Evolutionary conservation across 2,113 vertebrate species (phyloP).

Genomic region (Eleginops maclovinus): DNA sequence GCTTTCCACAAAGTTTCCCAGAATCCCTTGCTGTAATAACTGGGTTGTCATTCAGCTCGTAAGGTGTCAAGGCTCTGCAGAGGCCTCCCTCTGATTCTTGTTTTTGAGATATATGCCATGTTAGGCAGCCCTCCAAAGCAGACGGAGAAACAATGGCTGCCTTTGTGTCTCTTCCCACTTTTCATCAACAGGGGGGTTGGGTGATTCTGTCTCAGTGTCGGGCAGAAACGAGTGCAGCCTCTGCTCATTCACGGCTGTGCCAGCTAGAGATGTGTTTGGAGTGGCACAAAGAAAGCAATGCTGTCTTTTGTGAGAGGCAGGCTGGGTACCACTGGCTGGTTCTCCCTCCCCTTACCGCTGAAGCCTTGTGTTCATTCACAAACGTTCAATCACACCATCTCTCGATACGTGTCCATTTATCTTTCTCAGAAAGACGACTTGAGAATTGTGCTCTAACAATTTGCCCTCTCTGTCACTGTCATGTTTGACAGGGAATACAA

Average conservation of each 20-base stretch:
- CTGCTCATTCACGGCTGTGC: constrained; percentile 53
- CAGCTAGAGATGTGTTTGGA: constrained; percentile 62
- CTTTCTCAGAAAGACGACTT: constrained; percentile 23
- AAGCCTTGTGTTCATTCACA: constrained; percentile 58
- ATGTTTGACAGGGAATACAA: constrained; percentile 4
- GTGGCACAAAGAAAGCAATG: constrained; percentile 59
- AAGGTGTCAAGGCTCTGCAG: constrained; percentile 56
- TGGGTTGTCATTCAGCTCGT: constrained; percentile 67
- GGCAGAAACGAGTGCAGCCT: constrained; percentile 66
- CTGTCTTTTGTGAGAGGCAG: constrained; percentile 45
- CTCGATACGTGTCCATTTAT: constrained; percentile 33
- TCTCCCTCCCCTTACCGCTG: constrained; percentile 25
- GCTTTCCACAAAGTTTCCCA: constrained; percentile 59
- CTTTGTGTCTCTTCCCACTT: constrained; percentile 74
- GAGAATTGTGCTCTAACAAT: constrained; percentile 4
- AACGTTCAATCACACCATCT: constrained; percentile 31
- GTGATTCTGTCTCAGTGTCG: constrained; percentile 41
- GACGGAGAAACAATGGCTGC: constrained; percentile 74
- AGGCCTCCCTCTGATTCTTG: constrained; percentile 58
- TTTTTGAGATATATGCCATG: constrained; percentile 66
- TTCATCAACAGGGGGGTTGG: constrained; percentile 57
- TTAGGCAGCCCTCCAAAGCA: constrained; percentile 40
- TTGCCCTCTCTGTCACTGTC: constrained; percentile 21
- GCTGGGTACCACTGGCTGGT: constrained; percentile 34
- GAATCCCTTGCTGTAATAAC: constrained; percentile 67